phyloP scores from a whole-genome alignment of 2,797 vertebrate genomes.

The Poeciliopsis paucimaculata region DNA sequence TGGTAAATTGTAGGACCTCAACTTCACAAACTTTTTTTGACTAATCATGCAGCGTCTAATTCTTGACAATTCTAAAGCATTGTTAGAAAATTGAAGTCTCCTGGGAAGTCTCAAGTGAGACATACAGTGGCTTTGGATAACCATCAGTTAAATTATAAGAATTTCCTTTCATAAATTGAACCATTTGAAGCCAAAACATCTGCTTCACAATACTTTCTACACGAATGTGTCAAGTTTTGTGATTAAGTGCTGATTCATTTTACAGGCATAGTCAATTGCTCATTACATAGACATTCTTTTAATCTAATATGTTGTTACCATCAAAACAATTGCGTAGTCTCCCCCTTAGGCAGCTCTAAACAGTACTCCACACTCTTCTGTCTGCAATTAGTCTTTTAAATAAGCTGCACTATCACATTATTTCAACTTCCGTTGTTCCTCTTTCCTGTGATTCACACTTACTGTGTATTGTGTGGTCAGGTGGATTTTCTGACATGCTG shows the following conservation, averaged over 20 bases:
- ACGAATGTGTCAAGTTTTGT: neutral
- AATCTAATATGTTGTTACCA: neutral
- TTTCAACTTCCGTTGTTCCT: neutral
- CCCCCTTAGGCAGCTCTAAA: neutral
- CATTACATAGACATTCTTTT: neutral
- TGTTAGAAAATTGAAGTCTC: neutral
- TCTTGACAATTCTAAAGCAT: neutral
- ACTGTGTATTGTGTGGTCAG: neutral
- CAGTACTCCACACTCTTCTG: neutral
- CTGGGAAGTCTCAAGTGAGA: neutral
- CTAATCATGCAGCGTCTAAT: neutral
- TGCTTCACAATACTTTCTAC: neutral
- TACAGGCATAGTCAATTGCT: neutral
- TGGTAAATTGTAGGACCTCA: neutral
- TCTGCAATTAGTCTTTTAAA: conserved; percentile 1
- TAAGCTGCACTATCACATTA: neutral
- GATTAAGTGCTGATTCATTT: neutral
- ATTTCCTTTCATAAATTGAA: neutral
- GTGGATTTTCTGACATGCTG: neutral
- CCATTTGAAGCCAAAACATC: neutral
- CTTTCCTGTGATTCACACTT: neutral
- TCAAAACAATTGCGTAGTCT: neutral
- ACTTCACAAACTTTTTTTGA: neutral
- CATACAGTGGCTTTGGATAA: neutral
- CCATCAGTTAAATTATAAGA: neutral